Percentiles rank a stretch among this genome's conserved stretches.
Conservation (phyloP, 2,797 vertebrate genomes). For the Gallinago stenura region DNA sequence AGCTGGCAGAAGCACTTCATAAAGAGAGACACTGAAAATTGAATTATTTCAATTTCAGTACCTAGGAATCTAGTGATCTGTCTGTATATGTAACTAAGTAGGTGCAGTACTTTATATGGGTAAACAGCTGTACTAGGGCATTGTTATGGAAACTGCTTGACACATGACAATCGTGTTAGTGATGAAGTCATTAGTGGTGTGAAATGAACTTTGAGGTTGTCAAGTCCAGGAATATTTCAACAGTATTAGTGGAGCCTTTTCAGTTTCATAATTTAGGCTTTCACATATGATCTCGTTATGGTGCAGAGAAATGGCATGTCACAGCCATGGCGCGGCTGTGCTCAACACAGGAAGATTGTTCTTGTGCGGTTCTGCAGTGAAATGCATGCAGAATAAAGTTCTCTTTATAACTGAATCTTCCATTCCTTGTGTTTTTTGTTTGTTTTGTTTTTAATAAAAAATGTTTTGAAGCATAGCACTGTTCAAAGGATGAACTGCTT, state of each 20-base stretch:
- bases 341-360: slow-evolving; percentile 11
- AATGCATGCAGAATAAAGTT: neutral
- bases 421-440: neutral
- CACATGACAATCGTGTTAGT: slow-evolving; percentile 84
- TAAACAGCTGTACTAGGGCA: slow-evolving; percentile 83
- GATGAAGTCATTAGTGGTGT: slow-evolving; percentile 85
- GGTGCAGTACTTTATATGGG: slow-evolving; percentile 82
- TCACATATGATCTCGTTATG: slow-evolving; percentile 77
- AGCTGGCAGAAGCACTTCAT: slow-evolving; percentile 85
- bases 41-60: slow-evolving; percentile 87
- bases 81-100: slow-evolving; percentile 85
- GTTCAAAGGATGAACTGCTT: neutral
- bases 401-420: neutral
- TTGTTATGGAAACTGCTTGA: slow-evolving; percentile 85
- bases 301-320: slow-evolving; percentile 35
- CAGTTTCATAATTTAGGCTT: slow-evolving; percentile 85
- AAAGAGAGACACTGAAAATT: slow-evolving; percentile 86
- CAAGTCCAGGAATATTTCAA: slow-evolving; percentile 86
- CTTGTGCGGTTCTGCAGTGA: neutral
- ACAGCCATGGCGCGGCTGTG: slow-evolving; percentile 2
- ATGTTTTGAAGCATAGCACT: neutral
- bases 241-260: slow-evolving; percentile 80
- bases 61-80: slow-evolving; percentile 86
- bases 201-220: slow-evolving; percentile 86
- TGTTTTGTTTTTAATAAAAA: neutral